Evolutionary conservation across 1,140 invertebrate genomes (phyloP), one percentile per base, ranked within the genome.

Genomic region (Aradophagus sp.): DNA sequence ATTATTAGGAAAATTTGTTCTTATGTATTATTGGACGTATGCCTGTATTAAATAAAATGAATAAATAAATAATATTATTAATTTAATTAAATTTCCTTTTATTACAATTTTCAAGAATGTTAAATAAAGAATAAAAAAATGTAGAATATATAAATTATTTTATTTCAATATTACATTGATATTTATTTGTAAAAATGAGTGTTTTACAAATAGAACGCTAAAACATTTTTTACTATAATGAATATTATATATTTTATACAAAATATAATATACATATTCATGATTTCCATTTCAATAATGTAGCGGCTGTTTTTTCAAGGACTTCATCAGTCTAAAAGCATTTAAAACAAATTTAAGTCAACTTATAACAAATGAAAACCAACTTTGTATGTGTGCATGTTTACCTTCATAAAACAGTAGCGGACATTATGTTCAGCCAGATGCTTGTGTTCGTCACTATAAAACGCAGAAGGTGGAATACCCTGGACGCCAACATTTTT

Each of bases 391-490:
- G 68, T 80, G 86, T 93, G 92, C 89, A 7, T 45, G 6, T 65
- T 80, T 87, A 93, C 93, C 90, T 99, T 99, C 38, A 97, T 95
- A 80, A 97, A 99, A 84, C 97, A 98, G 76, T 92, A 94, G 36
- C 97, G 88, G 2, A 98, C 92, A 78, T 91, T 95, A 82, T 97
- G 91, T 84, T 98, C 94, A 3, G 90, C 96, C 5, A 97, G 84
- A 58, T 89, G 81, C 82, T 97, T 97, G 82, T 99, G 90, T 11
- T 87, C 86, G 1, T 90, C 85, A 31, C 90, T 91, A 82, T 98
- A 99, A 86, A 99, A 99, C 0, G 95, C 97, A 38, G 93, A 93
- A 6, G 95, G 93, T 10, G 98, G 98, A 75, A 99, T 99, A 19
- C 94, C 93, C 76, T 97, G 92, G 13, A 99, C 83, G 55, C 97